Percentiles rank a stretch among this genome's conserved stretches.
phyloP scores from a whole-genome alignment of 1,140 invertebrate genomes.

The Oppia nitens region DNA sequence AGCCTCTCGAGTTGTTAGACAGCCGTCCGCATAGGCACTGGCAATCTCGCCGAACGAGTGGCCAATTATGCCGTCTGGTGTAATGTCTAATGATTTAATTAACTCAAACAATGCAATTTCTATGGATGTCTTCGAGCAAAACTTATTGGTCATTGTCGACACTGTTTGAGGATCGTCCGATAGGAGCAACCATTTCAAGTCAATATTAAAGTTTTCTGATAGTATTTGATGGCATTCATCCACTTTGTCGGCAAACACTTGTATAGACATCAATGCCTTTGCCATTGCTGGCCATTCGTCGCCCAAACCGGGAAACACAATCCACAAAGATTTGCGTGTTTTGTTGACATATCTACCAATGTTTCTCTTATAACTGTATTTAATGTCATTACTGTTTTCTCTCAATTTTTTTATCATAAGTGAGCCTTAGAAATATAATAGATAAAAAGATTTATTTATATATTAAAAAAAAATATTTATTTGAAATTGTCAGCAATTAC shows the following conservation, averaged over 20 bases:
- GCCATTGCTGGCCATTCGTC: conserved; percentile 92
- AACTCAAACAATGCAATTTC: conserved; percentile 36
- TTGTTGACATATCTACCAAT: too few relatives aligned
- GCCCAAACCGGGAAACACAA: conserved; percentile 85
- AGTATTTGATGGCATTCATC: conserved; percentile 48
- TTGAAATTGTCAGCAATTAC: too few relatives aligned
- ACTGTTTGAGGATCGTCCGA: conserved; percentile 49
- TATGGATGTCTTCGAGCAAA: conserved; percentile 72
- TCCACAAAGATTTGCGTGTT: conserved; percentile 87
- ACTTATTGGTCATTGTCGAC: conserved; percentile 58
- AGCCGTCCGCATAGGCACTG: conserved; percentile 40
- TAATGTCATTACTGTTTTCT: too few relatives aligned
- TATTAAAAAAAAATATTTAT: too few relatives aligned
- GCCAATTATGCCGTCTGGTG: conserved; percentile 38
- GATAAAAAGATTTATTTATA: too few relatives aligned
- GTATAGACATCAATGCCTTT: conserved; percentile 56
- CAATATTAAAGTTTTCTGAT: conserved; percentile 54
- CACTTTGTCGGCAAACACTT: conserved; percentile 58
- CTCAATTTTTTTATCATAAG: too few relatives aligned
- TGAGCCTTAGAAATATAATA: too few relatives aligned
- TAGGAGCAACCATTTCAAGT: conserved; percentile 63
- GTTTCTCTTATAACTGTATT: too few relatives aligned
- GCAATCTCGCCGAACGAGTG: conserved; percentile 37
- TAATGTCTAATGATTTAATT: conserved; percentile 29
- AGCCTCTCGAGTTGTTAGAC: conserved; percentile 35